Percentiles rank a stretch among this genome's conserved stretches.
phyloP scores from a whole-genome alignment of 2,797 vertebrate species.

The Rhinella marina region DNA sequence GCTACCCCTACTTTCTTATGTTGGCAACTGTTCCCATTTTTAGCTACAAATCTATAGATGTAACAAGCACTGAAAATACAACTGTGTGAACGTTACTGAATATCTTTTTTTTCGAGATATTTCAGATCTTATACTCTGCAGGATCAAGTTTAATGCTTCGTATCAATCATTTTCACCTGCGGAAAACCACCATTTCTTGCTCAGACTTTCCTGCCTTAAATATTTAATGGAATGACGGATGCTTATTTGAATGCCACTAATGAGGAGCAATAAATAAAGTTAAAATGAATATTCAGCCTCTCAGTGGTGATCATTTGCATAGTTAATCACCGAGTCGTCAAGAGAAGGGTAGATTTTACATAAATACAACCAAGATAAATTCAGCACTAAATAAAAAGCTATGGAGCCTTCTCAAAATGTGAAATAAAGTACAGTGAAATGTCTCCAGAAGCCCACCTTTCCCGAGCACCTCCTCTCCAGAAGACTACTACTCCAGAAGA shows the following conservation, averaged over 20 bases:
- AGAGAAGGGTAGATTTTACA: not conserved
- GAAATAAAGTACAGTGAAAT: not conserved
- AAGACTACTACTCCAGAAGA: not conserved
- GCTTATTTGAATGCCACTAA: slow-evolving; percentile 47
- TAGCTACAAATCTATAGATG: not conserved
- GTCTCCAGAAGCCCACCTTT: not conserved
- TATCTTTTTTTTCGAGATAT: not conserved
- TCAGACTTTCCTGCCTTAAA: slow-evolving; percentile 12
- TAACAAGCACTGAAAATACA: not conserved
- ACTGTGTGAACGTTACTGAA: not conserved
- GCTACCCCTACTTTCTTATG: not conserved
- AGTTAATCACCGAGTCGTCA: not conserved
- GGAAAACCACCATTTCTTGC: not conserved
- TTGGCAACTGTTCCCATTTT: not conserved
- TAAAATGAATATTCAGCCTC: slow-evolving; percentile 41
- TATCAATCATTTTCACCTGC: slow-evolving; percentile 26
- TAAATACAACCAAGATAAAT: not conserved
- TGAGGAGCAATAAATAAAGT: slow-evolving; percentile 49
- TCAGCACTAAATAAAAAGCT: not conserved
- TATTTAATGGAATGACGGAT: slow-evolving; percentile 51
- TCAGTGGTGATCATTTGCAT: slow-evolving; percentile 42
- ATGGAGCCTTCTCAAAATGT: not conserved
- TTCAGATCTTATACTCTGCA: not conserved
- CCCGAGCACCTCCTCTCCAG: not conserved
- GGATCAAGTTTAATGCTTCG: not conserved